phyloP scores from a whole-genome alignment of 2,797 vertebrate genomes.

The Myripristis jacobus region DNA sequence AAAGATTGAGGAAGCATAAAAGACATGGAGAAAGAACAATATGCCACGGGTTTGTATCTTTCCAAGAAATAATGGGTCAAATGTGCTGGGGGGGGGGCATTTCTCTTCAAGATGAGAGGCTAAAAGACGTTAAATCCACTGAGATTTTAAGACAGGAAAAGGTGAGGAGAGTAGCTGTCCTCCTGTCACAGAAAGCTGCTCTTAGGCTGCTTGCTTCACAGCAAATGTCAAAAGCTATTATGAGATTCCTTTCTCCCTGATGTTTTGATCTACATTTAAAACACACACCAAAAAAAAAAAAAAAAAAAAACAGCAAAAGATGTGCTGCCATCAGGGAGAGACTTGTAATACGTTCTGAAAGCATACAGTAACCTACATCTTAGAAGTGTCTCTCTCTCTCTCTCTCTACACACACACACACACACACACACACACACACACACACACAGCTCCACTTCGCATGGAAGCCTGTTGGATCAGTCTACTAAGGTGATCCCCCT shows the following conservation, averaged over 20 bases:
- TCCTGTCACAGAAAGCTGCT: conserved; percentile 47
- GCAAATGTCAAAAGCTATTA: conserved; percentile 69
- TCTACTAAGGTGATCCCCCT: conserved; percentile 27
- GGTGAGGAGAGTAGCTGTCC: conserved; percentile 30
- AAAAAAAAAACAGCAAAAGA: conserved; percentile 51
- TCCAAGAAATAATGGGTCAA: conserved; percentile 9
- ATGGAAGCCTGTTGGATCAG: conserved; percentile 42
- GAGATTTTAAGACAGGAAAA: conserved; percentile 48
- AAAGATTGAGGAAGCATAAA: conserved; percentile 20
- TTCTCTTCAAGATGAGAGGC: conserved; percentile 37
- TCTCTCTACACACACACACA: no score
- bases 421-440: no score
- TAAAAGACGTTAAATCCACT: conserved; percentile 47
- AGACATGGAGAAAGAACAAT: conserved; percentile 11
- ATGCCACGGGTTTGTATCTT: conserved; percentile 44
- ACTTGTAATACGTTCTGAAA: conserved; percentile 70
- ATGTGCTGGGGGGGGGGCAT: conserved; percentile 5
- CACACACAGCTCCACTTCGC: conserved; percentile 30
- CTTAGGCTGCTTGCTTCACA: conserved; percentile 53
- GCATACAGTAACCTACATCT: conserved; percentile 72
- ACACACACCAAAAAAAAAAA: conserved; percentile 57
- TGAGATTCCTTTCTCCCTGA: conserved; percentile 49
- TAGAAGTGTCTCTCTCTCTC: conserved; percentile 57
- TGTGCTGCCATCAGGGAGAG: conserved; percentile 55
- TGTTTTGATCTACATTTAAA: conserved; percentile 78